Evolutionary conservation across 2,797 vertebrate genomes (phyloP), one percentile per base, ranked within the genome.

Genomic region (Crax fasciolata): DNA sequence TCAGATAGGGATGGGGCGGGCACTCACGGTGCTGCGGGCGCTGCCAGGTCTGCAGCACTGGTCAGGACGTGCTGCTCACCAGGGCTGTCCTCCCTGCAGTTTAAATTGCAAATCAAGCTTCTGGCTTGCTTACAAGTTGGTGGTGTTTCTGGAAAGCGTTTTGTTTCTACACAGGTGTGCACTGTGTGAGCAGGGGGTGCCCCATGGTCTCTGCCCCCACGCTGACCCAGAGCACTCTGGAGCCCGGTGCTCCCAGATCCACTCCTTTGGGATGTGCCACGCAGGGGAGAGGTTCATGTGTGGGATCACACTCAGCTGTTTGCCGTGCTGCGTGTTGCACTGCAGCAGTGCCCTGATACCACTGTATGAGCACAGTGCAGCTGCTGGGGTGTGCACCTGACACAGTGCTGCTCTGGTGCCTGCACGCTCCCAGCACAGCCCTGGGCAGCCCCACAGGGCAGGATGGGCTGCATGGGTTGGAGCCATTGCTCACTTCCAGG

Each of bases 11-110:
- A 32, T 0, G 0, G 14, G 55, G 1, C 3, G 4, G 4, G 51
- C 14, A 28, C 14, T 63, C 20, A 14, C 0, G 5, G 15, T 15
- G 75, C 35, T 0, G 5, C 0, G 6, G 46, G 63, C 0, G 0
- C 1, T 23, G 72, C 39, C 39, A 49, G 14, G 28, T 19, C 28
- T 12, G 0, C 2, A 7, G 76, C 46, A n/a, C 61, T 0, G 0
- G 0, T 5, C 1, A 2, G 44, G 8, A 11, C 6, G 23, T 20
- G 55, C n/a, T 1, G 3, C 41, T 28, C 3, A 0, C 3, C 28
- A 1, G 1, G 28, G 18, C 28, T 39, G 25, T 57, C 11, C 10
- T 79, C 49, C 16, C 11, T 8, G 27, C 28, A 8, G n/a, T 27
- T 44, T 66, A 49, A 76, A 39, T 55, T 30, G n/a, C 1, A 20